Base-by-base conservation (phyloP, 2,888 invertebrate genomes). In the Phania funesta region DNA sequence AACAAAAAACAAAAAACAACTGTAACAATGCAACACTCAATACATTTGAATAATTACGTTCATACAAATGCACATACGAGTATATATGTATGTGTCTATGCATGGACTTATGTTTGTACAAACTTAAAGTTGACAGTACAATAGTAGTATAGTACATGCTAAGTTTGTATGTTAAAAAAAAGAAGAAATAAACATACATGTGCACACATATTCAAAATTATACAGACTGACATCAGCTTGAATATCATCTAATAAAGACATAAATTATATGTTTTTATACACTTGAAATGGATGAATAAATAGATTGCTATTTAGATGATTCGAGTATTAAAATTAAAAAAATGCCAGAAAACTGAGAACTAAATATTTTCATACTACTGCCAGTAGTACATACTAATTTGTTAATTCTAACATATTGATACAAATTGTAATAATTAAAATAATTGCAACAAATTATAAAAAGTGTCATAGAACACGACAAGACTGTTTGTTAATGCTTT, bases 11-110 rank as follows among this genome's bases (percentile, higher is more conserved):
- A n/a, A n/a, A n/a, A n/a, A n/a, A n/a, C n/a, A n/a, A n/a, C n/a
- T n/a, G n/a, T 26, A 62, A 41, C 62, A 76, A 68, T 76, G 44
- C 60, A 67, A 41, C 29, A 67, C 67, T 58, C 22, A 58, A 65
- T 67, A 65, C 9, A 60, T 38, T 50, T 16, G 41, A 68, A 26
- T 24, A n/a, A 26, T 22, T 2, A n/a, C n/a, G n/a, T 13, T 38
- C n/a, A 38, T 38, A 38, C 35, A 3, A 13, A 38, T 13, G 13
- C 5, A 38, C 4, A 11, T 5, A 32, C 9, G 32, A 9, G 9
- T 32, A 9, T 32, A 2, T 32, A 1, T 65, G 13, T 7, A 54
- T 54, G 13, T 5, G 8, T 18, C 35, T n/a, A 70, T 16, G 41
- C 24, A 54, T 54, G 13, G 2, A 9, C n/a, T 38, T n/a, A 70